Conservation (phyloP, 2,113 vertebrate species). For the Eolophus roseicapilla region DNA sequence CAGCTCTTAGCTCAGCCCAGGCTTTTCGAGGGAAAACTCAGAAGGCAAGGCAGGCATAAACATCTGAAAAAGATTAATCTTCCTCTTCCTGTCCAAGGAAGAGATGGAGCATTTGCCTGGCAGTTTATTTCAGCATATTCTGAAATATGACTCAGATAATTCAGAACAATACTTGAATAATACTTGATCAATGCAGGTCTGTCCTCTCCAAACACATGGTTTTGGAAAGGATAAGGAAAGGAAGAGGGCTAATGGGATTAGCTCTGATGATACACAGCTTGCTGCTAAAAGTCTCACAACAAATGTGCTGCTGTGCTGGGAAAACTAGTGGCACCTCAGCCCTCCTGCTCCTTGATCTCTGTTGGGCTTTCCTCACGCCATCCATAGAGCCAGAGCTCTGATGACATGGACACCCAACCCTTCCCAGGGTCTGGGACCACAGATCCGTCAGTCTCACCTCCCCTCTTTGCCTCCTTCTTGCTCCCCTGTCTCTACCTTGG, state of each 20-base stretch:
- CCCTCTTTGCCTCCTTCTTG: not conserved
- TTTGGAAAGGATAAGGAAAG: not conserved
- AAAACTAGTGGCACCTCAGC: not conserved
- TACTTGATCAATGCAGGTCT: not conserved
- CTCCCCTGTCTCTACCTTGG: not conserved
- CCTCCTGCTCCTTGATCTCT: not conserved
- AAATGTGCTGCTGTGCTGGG: not conserved
- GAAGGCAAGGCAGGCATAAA: not conserved
- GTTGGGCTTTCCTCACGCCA: not conserved
- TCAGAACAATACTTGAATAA: not conserved
- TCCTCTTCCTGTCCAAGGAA: not conserved
- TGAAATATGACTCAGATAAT: not conserved
- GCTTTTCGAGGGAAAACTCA: not conserved
- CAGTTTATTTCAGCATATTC: not conserved
- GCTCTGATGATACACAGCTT: not conserved
- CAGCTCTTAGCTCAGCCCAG: not conserved
- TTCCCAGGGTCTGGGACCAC: not conserved
- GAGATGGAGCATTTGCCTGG: not conserved
- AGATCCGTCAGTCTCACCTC: not conserved
- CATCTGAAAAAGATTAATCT: not conserved
- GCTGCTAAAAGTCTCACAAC: not conserved
- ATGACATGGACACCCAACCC: not conserved
- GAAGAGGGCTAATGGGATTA: not conserved
- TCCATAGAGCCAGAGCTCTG: not conserved
- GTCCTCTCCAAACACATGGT: not conserved